These are phyloP conservation scores for Catostylus mosaicus DNA, from an alignment of 30 jellyfish, hydroid and myxozoan species.

Conservation along the genomic window DNA sequence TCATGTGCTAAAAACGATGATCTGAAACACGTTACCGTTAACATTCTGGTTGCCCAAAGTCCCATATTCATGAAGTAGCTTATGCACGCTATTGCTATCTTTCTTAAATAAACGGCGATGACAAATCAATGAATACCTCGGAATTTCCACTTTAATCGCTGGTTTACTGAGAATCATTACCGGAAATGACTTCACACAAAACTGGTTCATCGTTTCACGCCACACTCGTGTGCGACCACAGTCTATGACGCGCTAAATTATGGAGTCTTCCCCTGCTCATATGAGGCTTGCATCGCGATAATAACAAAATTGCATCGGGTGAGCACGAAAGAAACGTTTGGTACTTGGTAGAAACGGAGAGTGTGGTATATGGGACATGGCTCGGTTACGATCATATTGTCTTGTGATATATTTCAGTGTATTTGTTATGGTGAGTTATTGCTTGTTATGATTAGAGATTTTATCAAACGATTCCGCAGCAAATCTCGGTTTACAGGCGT, in stretches of 20 bases:
- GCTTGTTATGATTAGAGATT: neutral
- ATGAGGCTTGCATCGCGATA: neutral
- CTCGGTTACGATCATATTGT: neutral
- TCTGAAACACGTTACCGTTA: too few species aligned
- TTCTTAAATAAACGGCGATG: too few species aligned
- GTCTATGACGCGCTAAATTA: neutral
- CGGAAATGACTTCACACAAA: slow-evolving; percentile 8
- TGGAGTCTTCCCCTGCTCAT: neutral
- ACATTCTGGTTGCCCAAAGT: too few species aligned
- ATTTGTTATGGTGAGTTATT: neutral
- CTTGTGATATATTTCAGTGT: neutral
- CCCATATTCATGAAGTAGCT: too few species aligned
- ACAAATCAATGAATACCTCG: neutral
- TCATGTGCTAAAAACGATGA: too few species aligned
- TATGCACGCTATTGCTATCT: too few species aligned
- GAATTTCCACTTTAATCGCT: neutral
- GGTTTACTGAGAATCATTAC: slow-evolving; percentile 5
- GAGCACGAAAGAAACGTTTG: neutral
- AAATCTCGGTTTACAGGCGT: too few species aligned
- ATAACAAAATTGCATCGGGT: neutral
- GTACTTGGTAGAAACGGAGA: neutral
- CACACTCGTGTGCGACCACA: neutral
- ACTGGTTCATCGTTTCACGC: neutral
- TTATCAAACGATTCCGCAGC: too few species aligned
- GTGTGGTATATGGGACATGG: neutral